Percentiles rank a stretch among this genome's conserved stretches.
Conservation (phyloP, 1,140 invertebrate genomes). For the Hylyphantes graminicola region DNA sequence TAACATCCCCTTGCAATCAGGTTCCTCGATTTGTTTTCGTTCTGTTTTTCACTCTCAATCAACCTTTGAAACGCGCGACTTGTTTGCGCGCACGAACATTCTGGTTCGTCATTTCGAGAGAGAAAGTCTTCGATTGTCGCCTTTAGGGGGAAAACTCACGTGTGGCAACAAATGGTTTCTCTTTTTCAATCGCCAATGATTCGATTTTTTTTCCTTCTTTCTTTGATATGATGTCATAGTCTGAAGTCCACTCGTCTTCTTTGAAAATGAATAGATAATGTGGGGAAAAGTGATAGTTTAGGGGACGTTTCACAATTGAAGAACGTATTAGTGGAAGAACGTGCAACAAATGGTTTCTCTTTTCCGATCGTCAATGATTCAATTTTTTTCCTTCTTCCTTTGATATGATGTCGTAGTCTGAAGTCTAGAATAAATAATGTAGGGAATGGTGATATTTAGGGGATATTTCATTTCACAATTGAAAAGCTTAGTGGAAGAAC, state of each 20-base stretch:
- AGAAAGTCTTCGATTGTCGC: background rate
- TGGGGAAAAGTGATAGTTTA: background rate
- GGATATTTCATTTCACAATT: too few relatives aligned
- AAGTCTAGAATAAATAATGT: too few relatives aligned
- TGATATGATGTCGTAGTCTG: too few relatives aligned
- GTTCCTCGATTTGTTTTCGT: slow-evolving; percentile 26
- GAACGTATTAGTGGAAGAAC: too few relatives aligned
- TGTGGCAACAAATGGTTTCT: slow-evolving; percentile 18
- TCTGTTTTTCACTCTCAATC: slow-evolving; percentile 20
- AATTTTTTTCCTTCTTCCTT: too few relatives aligned
- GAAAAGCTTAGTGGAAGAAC: too few relatives aligned
- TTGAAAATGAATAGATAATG: slow-evolving; percentile 32
- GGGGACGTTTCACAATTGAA: background rate
- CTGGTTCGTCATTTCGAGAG: slow-evolving; percentile 4
- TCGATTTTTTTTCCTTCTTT: background rate
- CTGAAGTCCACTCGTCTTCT: slow-evolving; percentile 27
- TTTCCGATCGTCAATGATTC: too few relatives aligned
- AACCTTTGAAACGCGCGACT: slow-evolving; percentile 23
- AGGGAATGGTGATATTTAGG: too few relatives aligned
- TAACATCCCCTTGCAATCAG: too few relatives aligned
- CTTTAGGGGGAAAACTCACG: slow-evolving; percentile 9
- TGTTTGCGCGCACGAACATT: slow-evolving; percentile 45
- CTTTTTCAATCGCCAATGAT: background rate
- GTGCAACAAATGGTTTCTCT: too few relatives aligned
- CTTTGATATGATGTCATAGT: background rate